A percentile compares a stretch with the other conserved stretches of the same genome.
phyloP scores from a whole-genome alignment of 2,113 vertebrate genomes.

The Phasianus colchicus region DNA sequence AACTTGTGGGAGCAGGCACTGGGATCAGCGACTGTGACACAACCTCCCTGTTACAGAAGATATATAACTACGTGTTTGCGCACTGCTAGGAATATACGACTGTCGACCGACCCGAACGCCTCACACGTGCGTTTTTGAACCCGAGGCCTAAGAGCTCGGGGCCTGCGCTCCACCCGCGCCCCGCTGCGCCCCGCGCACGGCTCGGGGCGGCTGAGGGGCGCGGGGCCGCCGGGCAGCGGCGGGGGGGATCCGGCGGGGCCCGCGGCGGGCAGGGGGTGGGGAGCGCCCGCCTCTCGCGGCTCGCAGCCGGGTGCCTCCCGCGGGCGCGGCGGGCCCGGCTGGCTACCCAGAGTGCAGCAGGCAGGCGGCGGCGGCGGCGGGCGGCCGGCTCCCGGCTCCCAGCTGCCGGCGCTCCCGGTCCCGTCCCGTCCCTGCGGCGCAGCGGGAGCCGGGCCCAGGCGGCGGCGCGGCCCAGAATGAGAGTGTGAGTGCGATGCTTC shows the following conservation, averaged over 20 bases:
- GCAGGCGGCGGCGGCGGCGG: background rate
- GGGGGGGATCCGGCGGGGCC: background rate
- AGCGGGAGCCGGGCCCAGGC: constrained; percentile 35
- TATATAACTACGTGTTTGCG: accelerated
- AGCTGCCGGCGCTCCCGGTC: constrained; percentile 52
- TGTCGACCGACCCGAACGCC: accelerated
- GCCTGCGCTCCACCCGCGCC: background rate
- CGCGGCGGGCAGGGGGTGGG: background rate
- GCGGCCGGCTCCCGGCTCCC: background rate
- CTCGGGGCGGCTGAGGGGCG: background rate
- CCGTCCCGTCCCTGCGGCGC: background rate
- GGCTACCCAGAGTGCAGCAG: constrained; percentile 44
- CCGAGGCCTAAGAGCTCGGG: background rate
- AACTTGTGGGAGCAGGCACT: accelerated
- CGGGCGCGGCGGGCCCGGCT: background rate
- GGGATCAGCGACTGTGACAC: accelerated
- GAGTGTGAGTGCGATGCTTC: constrained; percentile 87
- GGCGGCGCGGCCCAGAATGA: constrained; percentile 77
- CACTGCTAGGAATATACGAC: accelerated
- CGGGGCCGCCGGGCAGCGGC: too few species aligned
- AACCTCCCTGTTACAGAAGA: background rate
- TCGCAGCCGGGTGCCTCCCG: background rate
- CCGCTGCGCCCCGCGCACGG: background rate
- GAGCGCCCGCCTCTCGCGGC: background rate
- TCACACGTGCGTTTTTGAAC: accelerated